Conservation (phyloP, 2,888 invertebrate genomes). For the Ramazzottius varieornatus region DNA sequence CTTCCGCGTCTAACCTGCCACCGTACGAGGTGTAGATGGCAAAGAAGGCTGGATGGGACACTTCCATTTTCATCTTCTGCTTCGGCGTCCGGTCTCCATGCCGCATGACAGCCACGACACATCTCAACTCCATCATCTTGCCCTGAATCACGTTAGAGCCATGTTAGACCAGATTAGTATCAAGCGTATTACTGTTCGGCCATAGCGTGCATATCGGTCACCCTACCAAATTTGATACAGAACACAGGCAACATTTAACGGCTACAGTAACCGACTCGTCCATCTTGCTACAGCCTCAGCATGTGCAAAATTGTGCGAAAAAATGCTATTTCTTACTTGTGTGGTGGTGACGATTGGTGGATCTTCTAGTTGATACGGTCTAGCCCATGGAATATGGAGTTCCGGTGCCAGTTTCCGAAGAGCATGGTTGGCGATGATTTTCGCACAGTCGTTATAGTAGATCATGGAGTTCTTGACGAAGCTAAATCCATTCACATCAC, state of each 20-base stretch:
- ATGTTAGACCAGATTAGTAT: too few relatives aligned
- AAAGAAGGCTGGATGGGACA: constrained; percentile 83
- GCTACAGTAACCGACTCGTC: too few relatives aligned
- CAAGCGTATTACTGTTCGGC: too few relatives aligned
- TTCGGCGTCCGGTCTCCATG: constrained; percentile 98
- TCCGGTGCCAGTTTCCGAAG: constrained; percentile 75
- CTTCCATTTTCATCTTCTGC: constrained; percentile 99
- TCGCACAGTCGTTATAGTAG: constrained; percentile 97
- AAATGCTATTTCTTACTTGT: too few relatives aligned
- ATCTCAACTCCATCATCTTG: constrained; percentile 44
- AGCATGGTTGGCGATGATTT: constrained; percentile 69
- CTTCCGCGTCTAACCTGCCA: constrained; percentile 42
- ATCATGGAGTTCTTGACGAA: constrained; percentile 99
- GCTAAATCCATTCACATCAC: constrained; percentile 98
- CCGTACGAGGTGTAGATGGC: constrained; percentile 93
- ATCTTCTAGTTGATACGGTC: constrained; percentile 86
- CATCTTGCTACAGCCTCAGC: too few relatives aligned
- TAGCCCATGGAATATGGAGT: constrained; percentile 84
- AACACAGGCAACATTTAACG: too few relatives aligned
- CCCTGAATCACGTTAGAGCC: too few relatives aligned
- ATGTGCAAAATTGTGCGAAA: too few relatives aligned
- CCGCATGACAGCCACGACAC: constrained; percentile 85
- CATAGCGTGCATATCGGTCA: too few relatives aligned
- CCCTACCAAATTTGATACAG: too few relatives aligned
- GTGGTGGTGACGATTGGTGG: constrained; percentile 96